Conservation (phyloP, 2,113 vertebrate species). For the Hippopotamus amphibius region DNA sequence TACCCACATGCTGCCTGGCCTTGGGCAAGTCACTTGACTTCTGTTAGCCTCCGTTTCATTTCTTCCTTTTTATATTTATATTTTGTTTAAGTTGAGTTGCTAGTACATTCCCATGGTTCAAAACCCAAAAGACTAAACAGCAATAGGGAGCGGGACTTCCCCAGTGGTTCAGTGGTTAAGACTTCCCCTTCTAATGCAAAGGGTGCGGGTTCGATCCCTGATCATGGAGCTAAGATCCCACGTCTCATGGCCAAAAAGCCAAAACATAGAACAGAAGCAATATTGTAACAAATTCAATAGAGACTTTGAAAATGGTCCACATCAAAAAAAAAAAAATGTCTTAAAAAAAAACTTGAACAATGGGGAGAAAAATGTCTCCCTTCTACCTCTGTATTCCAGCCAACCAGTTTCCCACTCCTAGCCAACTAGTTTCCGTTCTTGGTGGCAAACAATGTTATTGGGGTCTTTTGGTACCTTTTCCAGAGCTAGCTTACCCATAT, state of each 20-base stretch:
- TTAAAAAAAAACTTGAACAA: neutral
- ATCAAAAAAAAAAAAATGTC: too few relatives aligned
- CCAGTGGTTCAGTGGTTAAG: too few relatives aligned
- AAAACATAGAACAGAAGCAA: too few relatives aligned
- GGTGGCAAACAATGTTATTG: neutral
- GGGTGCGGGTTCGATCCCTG: too few relatives aligned
- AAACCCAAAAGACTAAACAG: neutral
- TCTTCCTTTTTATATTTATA: constrained; percentile 10
- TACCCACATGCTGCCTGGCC: neutral
- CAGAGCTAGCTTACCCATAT: neutral
- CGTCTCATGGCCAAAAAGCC: too few relatives aligned
- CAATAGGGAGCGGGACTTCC: neutral
- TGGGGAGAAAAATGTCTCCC: neutral
- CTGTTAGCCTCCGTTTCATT: neutral
- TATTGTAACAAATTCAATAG: too few relatives aligned
- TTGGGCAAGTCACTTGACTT: neutral
- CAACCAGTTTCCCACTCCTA: neutral
- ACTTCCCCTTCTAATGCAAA: too few relatives aligned
- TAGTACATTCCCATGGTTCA: neutral
- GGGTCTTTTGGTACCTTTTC: neutral
- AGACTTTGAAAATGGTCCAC: too few relatives aligned
- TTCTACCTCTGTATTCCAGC: neutral
- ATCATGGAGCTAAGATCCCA: too few relatives aligned
- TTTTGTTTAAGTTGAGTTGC: constrained; percentile 2
- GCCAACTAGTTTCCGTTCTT: neutral